Evolutionary conservation across 1,140 invertebrate species (phyloP).

Genomic region (Vanessa tameamea): DNA sequence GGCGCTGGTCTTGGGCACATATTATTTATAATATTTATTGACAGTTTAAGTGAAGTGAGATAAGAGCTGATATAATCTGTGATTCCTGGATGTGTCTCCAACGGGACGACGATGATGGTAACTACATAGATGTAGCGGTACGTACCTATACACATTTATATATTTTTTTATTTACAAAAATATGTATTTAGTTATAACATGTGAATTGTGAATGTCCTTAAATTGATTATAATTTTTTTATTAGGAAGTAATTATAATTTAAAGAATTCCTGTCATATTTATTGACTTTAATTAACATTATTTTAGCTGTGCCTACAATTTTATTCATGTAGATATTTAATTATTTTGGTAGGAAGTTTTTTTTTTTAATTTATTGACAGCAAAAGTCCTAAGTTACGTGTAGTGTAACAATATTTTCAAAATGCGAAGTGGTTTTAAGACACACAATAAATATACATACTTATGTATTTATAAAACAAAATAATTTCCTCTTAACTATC

Average conservation of each 20-base stretch:
- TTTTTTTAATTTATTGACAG: too few relatives aligned
- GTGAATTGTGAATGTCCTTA: too few relatives aligned
- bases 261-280: background rate
- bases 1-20: constrained; percentile 45
- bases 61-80: constrained; percentile 42
- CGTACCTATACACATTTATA: constrained; percentile 32
- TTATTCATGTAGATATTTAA: background rate
- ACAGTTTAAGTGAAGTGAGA: constrained; percentile 46
- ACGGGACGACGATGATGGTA: constrained; percentile 64
- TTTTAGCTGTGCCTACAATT: background rate
- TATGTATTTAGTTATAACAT: background rate
- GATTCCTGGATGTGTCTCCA: constrained; percentile 75
- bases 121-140: constrained; percentile 70
- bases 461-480: too few relatives aligned
- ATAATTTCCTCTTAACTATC: too few relatives aligned
- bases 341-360: background rate
- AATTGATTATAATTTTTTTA: too few relatives aligned
- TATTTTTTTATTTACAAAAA: background rate
- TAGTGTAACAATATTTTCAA: too few relatives aligned
- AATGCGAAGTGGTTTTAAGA: too few relatives aligned
- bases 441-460: too few relatives aligned
- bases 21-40: constrained; percentile 31
- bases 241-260: background rate
- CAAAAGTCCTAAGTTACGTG: too few relatives aligned
- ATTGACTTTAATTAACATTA: background rate